phyloP scores from a whole-genome alignment of 2,888 invertebrate species.

The Meteorus cinctellus region DNA sequence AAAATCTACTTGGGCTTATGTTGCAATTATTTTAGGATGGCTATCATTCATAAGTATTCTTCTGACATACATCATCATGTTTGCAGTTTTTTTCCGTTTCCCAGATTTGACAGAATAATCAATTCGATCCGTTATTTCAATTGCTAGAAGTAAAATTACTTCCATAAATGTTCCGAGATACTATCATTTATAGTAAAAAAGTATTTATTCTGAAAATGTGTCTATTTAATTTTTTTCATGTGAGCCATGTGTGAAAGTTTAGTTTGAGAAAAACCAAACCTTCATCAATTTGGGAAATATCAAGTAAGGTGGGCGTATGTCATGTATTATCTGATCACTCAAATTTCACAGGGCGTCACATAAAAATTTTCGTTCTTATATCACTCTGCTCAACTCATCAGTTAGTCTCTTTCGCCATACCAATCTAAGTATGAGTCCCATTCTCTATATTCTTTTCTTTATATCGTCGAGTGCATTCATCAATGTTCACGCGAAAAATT shows the following conservation, averaged over 20 bases:
- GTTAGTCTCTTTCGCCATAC: neutral
- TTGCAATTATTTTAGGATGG: slow-evolving; percentile 61
- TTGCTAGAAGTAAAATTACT: neutral
- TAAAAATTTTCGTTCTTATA: neutral
- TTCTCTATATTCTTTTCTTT: neutral
- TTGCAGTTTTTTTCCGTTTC: slow-evolving; percentile 52
- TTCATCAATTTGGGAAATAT: too few species aligned
- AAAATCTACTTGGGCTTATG: slow-evolving; percentile 57
- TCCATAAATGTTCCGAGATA: neutral
- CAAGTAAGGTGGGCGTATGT: too few species aligned
- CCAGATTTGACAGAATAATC: slow-evolving; percentile 53
- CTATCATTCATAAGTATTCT: slow-evolving; percentile 56
- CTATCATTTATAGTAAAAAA: slow-evolving; percentile 33
- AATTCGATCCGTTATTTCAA: slow-evolving; percentile 34
- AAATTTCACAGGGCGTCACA: neutral
- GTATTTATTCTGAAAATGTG: slow-evolving; percentile 29
- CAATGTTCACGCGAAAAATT: neutral
- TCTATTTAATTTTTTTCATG: neutral
- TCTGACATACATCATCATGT: slow-evolving; percentile 58
- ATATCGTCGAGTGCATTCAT: neutral
- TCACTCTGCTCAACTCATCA: neutral
- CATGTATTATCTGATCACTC: neutral
- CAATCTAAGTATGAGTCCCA: neutral
- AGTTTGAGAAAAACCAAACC: too few species aligned
- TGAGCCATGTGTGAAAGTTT: neutral